A percentile compares a stretch with the other conserved stretches of the same genome.
Evolutionary conservation across 2,888 invertebrate genomes (phyloP).

Genomic region (Yponomeuta sedellus): DNA sequence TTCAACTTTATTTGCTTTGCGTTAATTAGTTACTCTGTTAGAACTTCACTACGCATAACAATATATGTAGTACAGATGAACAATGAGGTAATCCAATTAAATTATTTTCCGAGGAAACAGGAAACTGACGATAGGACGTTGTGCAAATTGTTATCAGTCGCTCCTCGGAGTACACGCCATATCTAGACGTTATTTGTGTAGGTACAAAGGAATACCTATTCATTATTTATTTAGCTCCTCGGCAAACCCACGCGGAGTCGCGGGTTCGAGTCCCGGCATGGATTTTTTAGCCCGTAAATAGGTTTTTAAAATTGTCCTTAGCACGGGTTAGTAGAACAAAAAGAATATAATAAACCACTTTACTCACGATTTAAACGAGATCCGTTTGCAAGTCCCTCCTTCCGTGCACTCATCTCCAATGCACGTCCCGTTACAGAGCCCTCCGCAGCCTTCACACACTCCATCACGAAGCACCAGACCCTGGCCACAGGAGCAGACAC

Average conservation of each 20-base stretch:
- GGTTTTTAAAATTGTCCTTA: too few species aligned
- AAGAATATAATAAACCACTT: too few species aligned
- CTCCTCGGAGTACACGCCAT: neutral
- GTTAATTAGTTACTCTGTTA: too few species aligned
- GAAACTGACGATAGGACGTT: neutral
- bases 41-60: too few species aligned
- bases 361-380: neutral
- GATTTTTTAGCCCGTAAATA: too few species aligned
- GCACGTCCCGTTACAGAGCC: conserved; percentile 21
- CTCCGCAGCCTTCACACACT: conserved; percentile 21
- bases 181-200: too few species aligned
- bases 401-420: neutral
- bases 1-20: too few species aligned
- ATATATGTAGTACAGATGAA: neutral
- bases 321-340: too few species aligned
- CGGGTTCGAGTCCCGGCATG: too few species aligned
- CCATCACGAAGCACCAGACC: conserved; percentile 21
- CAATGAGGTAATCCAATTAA: neutral
- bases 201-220: too few species aligned
- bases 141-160: neutral
- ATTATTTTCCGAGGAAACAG: neutral
- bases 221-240: too few species aligned
- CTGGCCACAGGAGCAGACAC: conserved; percentile 43
- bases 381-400: neutral
- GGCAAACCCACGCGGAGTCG: too few species aligned